phyloP scores from a whole-genome alignment of 2,797 vertebrate species.

The Clarias pachynema region DNA sequence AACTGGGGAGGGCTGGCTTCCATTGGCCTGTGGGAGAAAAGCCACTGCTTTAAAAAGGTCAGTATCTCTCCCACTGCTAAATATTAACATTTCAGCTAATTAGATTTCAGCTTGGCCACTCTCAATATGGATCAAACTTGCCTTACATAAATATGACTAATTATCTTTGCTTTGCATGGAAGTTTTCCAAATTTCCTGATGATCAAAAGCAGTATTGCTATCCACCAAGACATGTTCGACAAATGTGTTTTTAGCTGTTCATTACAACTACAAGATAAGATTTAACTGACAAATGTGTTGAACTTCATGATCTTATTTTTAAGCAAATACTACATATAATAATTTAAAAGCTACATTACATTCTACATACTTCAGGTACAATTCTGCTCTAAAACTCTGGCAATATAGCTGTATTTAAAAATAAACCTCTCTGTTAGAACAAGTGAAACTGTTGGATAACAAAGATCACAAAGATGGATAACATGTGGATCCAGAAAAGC shows the following conservation, averaged over 20 bases:
- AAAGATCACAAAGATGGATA: background rate
- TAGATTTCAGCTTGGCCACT: slow-evolving; percentile 14
- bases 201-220: background rate
- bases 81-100: background rate
- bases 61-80: background rate
- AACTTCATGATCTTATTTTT: background rate
- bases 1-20: too few relatives aligned
- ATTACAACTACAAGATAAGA: background rate
- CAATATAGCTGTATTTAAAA: background rate
- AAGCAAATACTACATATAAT: background rate
- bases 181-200: background rate
- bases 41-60: background rate
- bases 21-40: too few relatives aligned
- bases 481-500: background rate
- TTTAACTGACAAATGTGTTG: background rate
- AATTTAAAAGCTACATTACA: background rate
- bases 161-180: background rate
- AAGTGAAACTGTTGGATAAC: background rate
- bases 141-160: background rate
- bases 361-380: background rate
- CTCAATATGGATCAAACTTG: background rate
- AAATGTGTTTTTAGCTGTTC: background rate
- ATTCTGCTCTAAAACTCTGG: background rate
- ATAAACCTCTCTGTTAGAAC: background rate
- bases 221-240: background rate